A percentile compares a stretch with the other conserved stretches of the same genome.
Conservation (phyloP, 2,113 vertebrate species). For the Brachyistius frenatus region DNA sequence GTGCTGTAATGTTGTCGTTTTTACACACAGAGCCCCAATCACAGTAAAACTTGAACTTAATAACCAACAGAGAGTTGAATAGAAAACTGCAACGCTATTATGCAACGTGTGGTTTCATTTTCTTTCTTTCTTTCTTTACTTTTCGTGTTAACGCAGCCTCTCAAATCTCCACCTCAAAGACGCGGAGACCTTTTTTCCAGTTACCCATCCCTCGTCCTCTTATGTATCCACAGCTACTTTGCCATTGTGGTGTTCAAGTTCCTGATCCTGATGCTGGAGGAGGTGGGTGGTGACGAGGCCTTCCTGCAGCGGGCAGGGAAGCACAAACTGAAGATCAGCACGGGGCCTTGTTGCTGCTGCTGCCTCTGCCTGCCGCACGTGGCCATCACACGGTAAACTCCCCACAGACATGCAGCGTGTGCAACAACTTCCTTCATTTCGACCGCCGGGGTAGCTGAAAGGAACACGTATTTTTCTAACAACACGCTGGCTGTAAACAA, state of each 20-base stretch:
- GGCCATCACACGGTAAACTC: constrained; percentile 84
- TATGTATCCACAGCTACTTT: constrained; percentile 83
- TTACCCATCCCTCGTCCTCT: background rate
- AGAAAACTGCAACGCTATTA: constrained; percentile 30
- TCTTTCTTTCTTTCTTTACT: background rate
- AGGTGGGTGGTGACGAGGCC: constrained; percentile 86
- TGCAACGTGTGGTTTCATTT: background rate
- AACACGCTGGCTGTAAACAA: background rate
- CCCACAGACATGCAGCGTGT: background rate
- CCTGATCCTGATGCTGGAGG: constrained; percentile 89
- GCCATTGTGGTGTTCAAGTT: constrained; percentile 90
- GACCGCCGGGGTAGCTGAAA: background rate
- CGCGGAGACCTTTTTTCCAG: background rate
- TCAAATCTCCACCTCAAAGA: background rate
- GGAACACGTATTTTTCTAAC: background rate
- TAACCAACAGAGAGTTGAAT: background rate
- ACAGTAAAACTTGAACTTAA: constrained; percentile 11
- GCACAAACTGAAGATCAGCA: constrained; percentile 84
- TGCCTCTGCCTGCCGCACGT: constrained; percentile 87
- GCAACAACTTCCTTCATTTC: background rate
- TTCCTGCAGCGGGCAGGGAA: constrained; percentile 82
- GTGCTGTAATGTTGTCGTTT: background rate
- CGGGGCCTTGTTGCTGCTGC: constrained; percentile 89
- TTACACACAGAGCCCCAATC: background rate
- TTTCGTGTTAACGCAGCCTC: background rate